Evolutionary conservation across 2,797 vertebrate genomes (phyloP), one percentile per base, ranked within the genome.

Genomic region (Crenichthys baileyi): DNA sequence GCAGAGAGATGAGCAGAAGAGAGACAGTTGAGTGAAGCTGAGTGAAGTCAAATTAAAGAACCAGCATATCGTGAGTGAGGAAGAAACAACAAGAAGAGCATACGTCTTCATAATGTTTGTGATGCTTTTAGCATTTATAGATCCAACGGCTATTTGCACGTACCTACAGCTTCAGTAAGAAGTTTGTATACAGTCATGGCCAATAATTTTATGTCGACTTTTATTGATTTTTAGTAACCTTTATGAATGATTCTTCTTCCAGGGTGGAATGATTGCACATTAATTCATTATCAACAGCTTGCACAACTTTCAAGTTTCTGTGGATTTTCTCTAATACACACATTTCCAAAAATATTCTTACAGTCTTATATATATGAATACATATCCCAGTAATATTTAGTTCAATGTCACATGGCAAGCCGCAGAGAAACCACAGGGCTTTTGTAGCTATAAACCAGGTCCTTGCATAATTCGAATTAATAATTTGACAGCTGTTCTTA

Each of bases 1-100:
- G 73, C 11, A 31, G 70, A 39, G 77, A 76, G 76, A 80, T 4
- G 72, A 73, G 72, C 79, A 11, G 41, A 68, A 77, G 76, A 86
- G 82, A 41, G 81, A 83, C 80, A 74, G 83, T n/a, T 89, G 83
- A 87, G 77, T 83, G 78, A 89, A 78, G 80, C 46, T 79, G 86
- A 87, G 86, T 85, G 58, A 89, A 83, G 63, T 70, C 73, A 75
- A 68, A 73, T 58, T 63, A 48, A 74, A 78, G 83, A 88, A 78
- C 79, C 70, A 24, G 86, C 73, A 53, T 1, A 82, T 79, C 81
- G 48, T 79, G 67, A 78, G 70, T 53, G 55, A 56, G 72, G 72
- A n/a, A 81, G 74, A 51, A 84, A 78, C 3, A 55, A 75, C 79
- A 51, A 80, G 85, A 51, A 80, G 85, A 85, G 83, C 44, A 75